Evolutionary conservation across 2,113 vertebrate genomes (phyloP).

Genomic region (Okapia johnstoni): DNA sequence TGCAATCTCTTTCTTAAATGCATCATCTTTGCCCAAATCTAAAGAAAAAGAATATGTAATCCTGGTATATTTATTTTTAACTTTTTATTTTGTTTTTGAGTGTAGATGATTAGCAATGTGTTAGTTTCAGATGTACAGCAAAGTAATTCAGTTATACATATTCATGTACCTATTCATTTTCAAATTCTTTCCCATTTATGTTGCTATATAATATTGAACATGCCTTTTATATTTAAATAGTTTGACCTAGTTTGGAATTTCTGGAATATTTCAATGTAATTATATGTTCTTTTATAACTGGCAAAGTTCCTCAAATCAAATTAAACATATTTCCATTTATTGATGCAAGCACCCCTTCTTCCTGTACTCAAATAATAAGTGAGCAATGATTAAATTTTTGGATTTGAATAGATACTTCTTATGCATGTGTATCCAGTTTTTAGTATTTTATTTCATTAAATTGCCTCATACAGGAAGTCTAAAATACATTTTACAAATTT

Average conservation of each 20-base stretch:
- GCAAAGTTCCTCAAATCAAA: neutral
- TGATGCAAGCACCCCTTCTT: neutral
- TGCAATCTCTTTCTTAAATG: neutral
- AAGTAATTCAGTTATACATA: neutral
- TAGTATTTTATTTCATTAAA: constrained; percentile 15
- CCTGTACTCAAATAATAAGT: constrained; percentile 23
- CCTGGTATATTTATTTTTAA: neutral
- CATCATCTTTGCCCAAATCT: neutral
- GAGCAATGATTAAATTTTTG: neutral
- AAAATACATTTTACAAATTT: constrained; percentile 22
- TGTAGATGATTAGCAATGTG: neutral
- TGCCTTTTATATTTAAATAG: neutral
- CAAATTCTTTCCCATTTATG: neutral
- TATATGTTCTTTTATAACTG: neutral
- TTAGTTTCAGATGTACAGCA: neutral
- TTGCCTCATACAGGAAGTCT: neutral
- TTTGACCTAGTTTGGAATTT: neutral
- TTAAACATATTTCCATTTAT: neutral
- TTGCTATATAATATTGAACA: neutral
- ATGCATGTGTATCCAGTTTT: neutral
- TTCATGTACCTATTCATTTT: neutral
- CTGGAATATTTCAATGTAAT: neutral
- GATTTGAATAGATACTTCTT: neutral
- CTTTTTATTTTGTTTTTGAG: neutral
- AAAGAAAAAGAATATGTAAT: neutral